phyloP scores from a whole-genome alignment of 2,113 vertebrate species.

The Heliornis fulica region DNA sequence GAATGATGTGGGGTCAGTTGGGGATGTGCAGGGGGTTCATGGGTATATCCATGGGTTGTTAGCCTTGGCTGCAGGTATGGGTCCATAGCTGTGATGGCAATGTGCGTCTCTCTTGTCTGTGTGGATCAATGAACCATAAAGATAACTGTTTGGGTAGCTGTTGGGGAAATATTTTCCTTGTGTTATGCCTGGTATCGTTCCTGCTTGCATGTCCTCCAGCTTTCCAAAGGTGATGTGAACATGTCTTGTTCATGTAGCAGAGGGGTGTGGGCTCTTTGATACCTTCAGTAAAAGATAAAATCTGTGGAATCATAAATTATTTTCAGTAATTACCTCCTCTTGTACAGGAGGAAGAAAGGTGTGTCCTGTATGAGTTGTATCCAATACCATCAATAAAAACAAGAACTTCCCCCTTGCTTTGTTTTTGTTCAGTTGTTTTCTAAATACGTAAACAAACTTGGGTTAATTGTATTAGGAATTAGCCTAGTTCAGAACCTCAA shows the following conservation, averaged over 20 bases:
- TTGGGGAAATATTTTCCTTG: neutral
- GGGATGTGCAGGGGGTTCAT: neutral
- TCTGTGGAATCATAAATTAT: neutral
- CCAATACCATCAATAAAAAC: neutral
- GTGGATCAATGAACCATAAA: neutral
- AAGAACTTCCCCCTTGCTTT: neutral
- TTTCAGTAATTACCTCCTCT: neutral
- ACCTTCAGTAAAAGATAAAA: neutral
- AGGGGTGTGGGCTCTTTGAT: neutral
- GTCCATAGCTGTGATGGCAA: rapidly evolving
- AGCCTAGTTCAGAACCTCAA: neutral
- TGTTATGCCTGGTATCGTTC: neutral
- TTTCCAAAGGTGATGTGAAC: neutral
- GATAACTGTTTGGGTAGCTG: neutral
- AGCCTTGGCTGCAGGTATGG: rapidly evolving
- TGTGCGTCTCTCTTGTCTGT: neutral
- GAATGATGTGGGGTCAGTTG: neutral
- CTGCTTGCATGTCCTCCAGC: neutral
- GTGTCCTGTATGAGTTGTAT: neutral
- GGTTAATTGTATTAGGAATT: neutral
- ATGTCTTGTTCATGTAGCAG: neutral
- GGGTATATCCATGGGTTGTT: neutral
- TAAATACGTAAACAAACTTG: neutral
- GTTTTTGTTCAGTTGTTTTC: neutral
- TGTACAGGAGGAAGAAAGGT: neutral